Conservation (phyloP, 2,113 vertebrate species). For the Leptodactylus fuscus region DNA sequence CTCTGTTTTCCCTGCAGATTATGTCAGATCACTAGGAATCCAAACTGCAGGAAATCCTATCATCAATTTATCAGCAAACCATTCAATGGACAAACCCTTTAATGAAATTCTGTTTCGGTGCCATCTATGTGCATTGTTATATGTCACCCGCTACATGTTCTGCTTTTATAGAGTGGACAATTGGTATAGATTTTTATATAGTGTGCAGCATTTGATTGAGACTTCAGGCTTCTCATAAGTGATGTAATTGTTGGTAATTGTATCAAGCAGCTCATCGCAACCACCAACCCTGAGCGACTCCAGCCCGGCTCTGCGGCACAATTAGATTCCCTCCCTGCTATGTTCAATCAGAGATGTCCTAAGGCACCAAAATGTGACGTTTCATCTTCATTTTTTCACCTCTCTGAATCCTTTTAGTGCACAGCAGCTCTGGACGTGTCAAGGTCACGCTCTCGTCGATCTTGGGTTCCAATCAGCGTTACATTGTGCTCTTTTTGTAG, state of each 20-base stretch:
- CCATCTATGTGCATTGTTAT: neutral
- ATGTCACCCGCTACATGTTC: neutral
- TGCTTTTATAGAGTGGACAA: neutral
- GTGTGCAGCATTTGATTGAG: neutral
- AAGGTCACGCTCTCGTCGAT: neutral
- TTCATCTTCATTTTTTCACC: conserved; percentile 7
- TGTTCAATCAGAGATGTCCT: conserved; percentile 23
- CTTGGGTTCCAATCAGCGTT: neutral
- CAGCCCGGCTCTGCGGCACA: neutral
- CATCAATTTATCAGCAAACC: too few species aligned
- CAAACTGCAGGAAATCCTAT: neutral
- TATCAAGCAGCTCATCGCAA: neutral
- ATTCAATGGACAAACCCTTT: neutral
- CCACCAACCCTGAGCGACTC: conserved; percentile 15
- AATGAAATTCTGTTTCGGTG: too few species aligned
- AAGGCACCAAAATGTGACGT: conserved; percentile 9
- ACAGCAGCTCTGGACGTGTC: neutral
- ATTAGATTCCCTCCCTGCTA: conserved; percentile 33
- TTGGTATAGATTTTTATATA: neutral
- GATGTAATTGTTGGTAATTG: conserved; percentile 18
- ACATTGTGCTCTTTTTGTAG: too few species aligned
- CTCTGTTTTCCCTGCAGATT: neutral
- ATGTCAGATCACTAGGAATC: neutral
- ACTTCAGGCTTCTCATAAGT: conserved; percentile 1
- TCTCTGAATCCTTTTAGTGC: neutral